These are phyloP conservation scores for Magallana ariakensis DNA, from an alignment of 1,140 invertebrate species.

Conservation along the genomic window DNA sequence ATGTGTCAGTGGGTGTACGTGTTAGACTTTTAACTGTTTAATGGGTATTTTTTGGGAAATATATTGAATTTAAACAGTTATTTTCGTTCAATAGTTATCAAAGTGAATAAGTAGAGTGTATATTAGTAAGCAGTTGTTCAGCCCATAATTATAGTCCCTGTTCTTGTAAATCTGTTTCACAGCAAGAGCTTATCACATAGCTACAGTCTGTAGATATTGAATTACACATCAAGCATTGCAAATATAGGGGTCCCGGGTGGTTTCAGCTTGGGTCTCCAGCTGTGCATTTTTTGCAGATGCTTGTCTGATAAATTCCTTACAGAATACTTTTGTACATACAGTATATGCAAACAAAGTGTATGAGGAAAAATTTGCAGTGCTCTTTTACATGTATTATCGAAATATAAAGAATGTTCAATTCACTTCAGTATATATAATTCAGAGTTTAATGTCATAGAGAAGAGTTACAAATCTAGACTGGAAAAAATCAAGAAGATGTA, in stretches of 20 bases:
- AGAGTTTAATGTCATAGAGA: too few relatives aligned
- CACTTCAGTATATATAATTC: too few relatives aligned
- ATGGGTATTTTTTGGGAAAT: not conserved
- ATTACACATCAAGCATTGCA: too few relatives aligned
- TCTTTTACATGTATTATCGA: not conserved
- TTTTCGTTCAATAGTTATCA: not conserved
- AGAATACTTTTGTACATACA: not conserved
- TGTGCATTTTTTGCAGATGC: slow-evolving; percentile 1
- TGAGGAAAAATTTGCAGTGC: too few relatives aligned
- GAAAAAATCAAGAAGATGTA: too few relatives aligned
- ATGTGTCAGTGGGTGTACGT: slow-evolving; percentile 1
- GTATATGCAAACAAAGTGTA: not conserved
- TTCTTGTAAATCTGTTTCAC: not conserved
- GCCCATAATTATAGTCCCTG: not conserved
- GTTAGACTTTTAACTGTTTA: not conserved
- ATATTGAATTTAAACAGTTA: not conserved
- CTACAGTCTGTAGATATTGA: not conserved
- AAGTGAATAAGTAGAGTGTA: not conserved
- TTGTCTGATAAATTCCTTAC: not conserved
- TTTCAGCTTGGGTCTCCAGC: not conserved
- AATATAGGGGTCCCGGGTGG: too few relatives aligned
- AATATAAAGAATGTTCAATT: not conserved
- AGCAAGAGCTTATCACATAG: not conserved
- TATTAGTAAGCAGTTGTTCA: not conserved
- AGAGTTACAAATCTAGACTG: too few relatives aligned